phyloP scores from a whole-genome alignment of 2,888 invertebrate species.

The Trilocha varians region DNA sequence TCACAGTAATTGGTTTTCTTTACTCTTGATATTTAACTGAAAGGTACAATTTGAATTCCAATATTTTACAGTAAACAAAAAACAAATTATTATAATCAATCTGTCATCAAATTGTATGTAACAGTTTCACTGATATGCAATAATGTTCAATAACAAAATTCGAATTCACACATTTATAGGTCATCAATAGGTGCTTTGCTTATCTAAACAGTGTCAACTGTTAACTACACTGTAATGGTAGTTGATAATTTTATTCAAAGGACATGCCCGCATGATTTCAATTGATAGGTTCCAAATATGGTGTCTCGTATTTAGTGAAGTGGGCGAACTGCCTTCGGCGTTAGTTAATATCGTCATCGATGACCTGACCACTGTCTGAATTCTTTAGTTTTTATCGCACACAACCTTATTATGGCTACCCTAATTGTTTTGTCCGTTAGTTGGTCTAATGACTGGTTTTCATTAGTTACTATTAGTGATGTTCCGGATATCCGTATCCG shows the following conservation, averaged over 20 bases:
- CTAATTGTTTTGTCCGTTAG: background rate
- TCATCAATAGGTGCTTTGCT: too few species aligned
- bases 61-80: too few species aligned
- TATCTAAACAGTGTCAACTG: background rate
- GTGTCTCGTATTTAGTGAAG: constrained; percentile 30
- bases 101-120: too few species aligned
- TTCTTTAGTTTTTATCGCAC: background rate
- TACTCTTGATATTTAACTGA: too few species aligned
- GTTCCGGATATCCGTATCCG: background rate
- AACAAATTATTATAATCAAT: too few species aligned
- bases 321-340: constrained; percentile 49
- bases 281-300: constrained; percentile 37
- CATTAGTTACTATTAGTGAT: background rate
- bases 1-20: too few species aligned
- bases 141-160: too few species aligned
- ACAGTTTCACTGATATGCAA: too few species aligned
- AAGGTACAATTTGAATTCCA: too few species aligned
- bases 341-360: constrained; percentile 31
- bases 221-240: constrained; percentile 29
- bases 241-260: constrained; percentile 46
- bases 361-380: constrained; percentile 16
- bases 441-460: background rate
- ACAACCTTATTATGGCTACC: constrained; percentile 1
- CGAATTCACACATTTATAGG: too few species aligned
- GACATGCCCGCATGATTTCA: constrained; percentile 28